Evolutionary conservation across 1,140 invertebrate species (phyloP).

Genomic region (Stegodyphus dumicola): DNA sequence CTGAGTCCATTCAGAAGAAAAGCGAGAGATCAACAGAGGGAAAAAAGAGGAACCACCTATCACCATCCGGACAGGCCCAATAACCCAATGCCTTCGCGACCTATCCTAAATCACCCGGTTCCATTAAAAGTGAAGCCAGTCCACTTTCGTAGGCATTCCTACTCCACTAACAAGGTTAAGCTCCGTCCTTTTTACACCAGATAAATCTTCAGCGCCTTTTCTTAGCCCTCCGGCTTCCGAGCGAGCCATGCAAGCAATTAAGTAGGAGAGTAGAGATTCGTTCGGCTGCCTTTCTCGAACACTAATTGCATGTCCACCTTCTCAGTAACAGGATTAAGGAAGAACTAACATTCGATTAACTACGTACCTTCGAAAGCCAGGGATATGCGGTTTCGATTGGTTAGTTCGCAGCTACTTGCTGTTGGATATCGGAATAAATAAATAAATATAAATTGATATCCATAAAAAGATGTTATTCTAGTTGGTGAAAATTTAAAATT

Average conservation of each 20-base stretch:
- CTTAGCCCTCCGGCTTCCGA: conserved; percentile 14
- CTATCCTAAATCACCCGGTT: conserved; percentile 29
- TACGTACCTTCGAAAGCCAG: conserved; percentile 13
- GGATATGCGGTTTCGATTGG: too few relatives aligned
- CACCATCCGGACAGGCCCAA: not conserved
- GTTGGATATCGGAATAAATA: too few relatives aligned
- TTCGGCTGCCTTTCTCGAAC: not conserved
- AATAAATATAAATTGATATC: too few relatives aligned
- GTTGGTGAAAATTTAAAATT: too few relatives aligned
- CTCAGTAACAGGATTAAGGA: conserved; percentile 37
- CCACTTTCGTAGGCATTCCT: conserved; percentile 17
- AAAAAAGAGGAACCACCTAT: not conserved
- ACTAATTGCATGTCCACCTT: conserved; percentile 45
- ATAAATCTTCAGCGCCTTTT: conserved; percentile 41
- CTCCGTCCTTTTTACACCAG: conserved; percentile 37
- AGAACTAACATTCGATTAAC: conserved; percentile 46
- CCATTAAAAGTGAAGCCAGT: conserved; percentile 36
- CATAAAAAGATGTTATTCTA: too few relatives aligned
- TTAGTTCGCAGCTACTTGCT: too few relatives aligned
- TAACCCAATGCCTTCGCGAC: not conserved
- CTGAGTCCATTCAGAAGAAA: too few relatives aligned
- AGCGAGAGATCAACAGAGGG: too few relatives aligned
- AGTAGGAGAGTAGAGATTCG: conserved; percentile 39
- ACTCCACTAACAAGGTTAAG: conserved; percentile 45
- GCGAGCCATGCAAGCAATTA: conserved; percentile 26